phyloP scores from a whole-genome alignment of 2,888 invertebrate genomes.

The Cancer borealis region DNA sequence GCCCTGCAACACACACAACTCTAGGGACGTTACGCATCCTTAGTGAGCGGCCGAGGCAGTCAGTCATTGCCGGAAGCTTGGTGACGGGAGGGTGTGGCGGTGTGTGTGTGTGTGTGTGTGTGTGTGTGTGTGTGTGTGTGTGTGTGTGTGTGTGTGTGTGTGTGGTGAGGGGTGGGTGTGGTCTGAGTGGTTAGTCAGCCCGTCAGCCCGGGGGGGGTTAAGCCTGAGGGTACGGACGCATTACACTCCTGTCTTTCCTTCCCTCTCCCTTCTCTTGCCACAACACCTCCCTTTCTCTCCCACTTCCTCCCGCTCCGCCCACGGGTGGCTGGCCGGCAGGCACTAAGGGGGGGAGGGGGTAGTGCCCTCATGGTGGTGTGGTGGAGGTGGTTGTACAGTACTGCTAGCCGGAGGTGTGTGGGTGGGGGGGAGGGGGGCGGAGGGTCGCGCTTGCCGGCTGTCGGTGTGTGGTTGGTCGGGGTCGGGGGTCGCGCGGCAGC shows the following conservation, averaged over 20 bases:
- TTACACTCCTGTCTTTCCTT: background rate
- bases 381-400: background rate
- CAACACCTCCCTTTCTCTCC: slow-evolving; percentile 56
- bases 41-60: background rate
- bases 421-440: background rate
- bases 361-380: background rate
- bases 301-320: slow-evolving; percentile 5
- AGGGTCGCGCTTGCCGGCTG: slow-evolving; percentile 48
- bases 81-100: background rate
- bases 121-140: slow-evolving; percentile 5
- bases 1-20: background rate
- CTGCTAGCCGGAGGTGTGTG: background rate
- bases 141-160: slow-evolving; percentile 21
- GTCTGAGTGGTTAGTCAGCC: slow-evolving; percentile 32
- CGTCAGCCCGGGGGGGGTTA: background rate
- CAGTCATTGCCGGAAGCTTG: slow-evolving; percentile 2
- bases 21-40: background rate
- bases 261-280: slow-evolving; percentile 47
- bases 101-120: background rate
- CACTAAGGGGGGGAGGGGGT: slow-evolving; percentile 1
- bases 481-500: slow-evolving; percentile 48
- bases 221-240: slow-evolving; percentile 5
- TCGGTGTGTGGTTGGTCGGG: slow-evolving; percentile 51
- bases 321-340: slow-evolving; percentile 14
- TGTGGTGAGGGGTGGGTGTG: slow-evolving; percentile 33